A percentile compares a stretch with the other conserved stretches of the same genome.
Conservation (phyloP, 2,113 vertebrate species). For the Lagopus muta region DNA sequence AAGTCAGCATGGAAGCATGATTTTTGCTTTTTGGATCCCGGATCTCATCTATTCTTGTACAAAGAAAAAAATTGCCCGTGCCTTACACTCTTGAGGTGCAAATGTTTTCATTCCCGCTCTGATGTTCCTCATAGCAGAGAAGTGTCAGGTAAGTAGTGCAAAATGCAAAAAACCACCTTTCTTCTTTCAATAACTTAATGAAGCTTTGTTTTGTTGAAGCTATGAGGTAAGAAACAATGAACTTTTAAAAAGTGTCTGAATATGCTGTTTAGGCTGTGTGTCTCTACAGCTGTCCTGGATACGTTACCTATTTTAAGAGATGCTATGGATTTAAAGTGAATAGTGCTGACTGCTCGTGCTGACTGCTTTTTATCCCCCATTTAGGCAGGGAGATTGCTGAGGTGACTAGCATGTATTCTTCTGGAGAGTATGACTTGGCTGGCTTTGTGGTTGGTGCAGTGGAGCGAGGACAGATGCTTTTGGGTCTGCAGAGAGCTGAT, state of each 20-base stretch:
- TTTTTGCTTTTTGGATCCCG: not conserved
- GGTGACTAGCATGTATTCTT: slow-evolving; percentile 67
- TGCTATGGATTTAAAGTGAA: not conserved
- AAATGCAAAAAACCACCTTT: not conserved
- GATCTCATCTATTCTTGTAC: not conserved
- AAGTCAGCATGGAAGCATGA: not conserved
- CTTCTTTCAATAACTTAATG: not conserved
- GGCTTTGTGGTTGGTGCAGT: slow-evolving; percentile 88
- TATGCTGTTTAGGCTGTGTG: not conserved
- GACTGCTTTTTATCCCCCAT: not conserved
- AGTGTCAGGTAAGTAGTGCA: not conserved
- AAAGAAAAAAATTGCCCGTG: not conserved
- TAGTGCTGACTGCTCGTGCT: not conserved
- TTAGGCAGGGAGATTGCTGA: slow-evolving; percentile 83
- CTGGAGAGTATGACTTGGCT: slow-evolving; percentile 82
- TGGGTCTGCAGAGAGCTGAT: slow-evolving; percentile 72
- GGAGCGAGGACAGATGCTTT: slow-evolving; percentile 78
- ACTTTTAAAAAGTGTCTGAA: not conserved
- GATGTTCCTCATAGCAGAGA: not conserved
- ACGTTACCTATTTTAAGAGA: not conserved
- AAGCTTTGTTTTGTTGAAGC: not conserved
- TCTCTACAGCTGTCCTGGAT: not conserved
- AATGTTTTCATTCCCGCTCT: not conserved
- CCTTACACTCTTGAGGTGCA: not conserved
- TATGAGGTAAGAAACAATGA: not conserved